A percentile compares a stretch with the other conserved stretches of the same genome.
These are phyloP conservation scores for Epizoanthus fatuus DNA, from an alignment of 92 coral and sea anemone genomes.

Conservation along the genomic window DNA sequence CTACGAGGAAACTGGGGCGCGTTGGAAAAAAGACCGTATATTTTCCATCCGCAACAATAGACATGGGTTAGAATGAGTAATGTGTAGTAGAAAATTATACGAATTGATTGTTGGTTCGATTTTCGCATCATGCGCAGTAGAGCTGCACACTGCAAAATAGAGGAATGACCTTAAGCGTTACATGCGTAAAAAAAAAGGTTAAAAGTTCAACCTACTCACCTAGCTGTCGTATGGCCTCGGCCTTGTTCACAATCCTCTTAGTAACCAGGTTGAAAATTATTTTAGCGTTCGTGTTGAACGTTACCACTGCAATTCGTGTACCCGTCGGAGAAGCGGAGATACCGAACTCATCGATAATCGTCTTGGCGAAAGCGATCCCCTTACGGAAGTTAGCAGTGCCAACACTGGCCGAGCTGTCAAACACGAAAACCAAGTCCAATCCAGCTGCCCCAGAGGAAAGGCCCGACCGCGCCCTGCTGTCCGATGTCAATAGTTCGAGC, in stretches of 20 bases:
- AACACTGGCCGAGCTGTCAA: conserved; percentile 99
- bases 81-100: no score
- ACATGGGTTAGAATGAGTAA: no score
- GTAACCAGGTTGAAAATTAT: conserved; percentile 84
- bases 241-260: conserved; percentile 79
- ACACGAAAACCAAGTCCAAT: conserved; percentile 92
- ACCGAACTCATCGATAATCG: conserved; percentile 96
- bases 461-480: conserved; percentile 97
- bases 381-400: conserved; percentile 87
- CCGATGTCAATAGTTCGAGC: conserved; percentile 85
- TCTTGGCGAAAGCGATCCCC: conserved; percentile 90
- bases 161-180: no score
- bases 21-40: no score
- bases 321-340: conserved; percentile 88
- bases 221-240: conserved; percentile 70
- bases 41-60: no score
- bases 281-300: conserved; percentile 81
- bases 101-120: no score
- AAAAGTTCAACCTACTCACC: conserved; percentile 62
- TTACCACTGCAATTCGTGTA: conserved; percentile 95
- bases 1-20: no score
- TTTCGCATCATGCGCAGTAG: no score
- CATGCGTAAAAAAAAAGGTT: no score
- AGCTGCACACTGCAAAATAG: no score
- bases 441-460: conserved; percentile 98